Conservation (phyloP, 2,888 invertebrate genomes). For the Patella ulyssiponensis region DNA sequence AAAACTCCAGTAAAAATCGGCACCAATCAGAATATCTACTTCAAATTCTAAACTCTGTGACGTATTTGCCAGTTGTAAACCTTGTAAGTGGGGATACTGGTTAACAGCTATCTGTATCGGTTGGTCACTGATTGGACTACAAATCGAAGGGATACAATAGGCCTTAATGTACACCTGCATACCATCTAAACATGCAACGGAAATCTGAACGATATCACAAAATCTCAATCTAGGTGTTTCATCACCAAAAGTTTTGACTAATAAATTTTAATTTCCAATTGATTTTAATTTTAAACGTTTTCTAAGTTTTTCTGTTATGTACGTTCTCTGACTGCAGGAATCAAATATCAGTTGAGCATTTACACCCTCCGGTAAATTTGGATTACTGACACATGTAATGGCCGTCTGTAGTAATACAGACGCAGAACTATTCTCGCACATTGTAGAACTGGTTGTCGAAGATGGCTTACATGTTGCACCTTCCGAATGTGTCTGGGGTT, state of each 20-base stretch:
- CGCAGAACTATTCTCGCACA: too few relatives aligned
- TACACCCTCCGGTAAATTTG: not conserved
- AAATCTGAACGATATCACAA: not conserved
- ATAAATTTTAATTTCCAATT: not conserved
- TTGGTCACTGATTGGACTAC: slow-evolving; percentile 1
- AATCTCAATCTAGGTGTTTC: not conserved
- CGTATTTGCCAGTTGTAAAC: not conserved
- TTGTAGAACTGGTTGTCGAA: not conserved
- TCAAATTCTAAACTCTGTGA: not conserved
- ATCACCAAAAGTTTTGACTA: not conserved
- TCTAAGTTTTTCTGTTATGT: not conserved
- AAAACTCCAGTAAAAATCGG: not conserved
- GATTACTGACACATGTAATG: not conserved
- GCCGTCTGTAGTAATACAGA: not conserved
- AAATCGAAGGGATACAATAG: slow-evolving; percentile 2
- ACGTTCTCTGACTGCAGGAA: not conserved
- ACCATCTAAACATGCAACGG: not conserved
- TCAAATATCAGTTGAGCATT: not conserved
- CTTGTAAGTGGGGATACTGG: not conserved
- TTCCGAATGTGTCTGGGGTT: not conserved
- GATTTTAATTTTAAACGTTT: not conserved
- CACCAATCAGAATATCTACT: not conserved
- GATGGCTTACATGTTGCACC: not conserved
- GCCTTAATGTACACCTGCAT: not conserved
- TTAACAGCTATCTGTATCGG: not conserved